Evolutionary conservation across 2,888 invertebrate species (phyloP), one percentile per base, ranked within the genome.

Genomic region (Xestia rhomboidea): DNA sequence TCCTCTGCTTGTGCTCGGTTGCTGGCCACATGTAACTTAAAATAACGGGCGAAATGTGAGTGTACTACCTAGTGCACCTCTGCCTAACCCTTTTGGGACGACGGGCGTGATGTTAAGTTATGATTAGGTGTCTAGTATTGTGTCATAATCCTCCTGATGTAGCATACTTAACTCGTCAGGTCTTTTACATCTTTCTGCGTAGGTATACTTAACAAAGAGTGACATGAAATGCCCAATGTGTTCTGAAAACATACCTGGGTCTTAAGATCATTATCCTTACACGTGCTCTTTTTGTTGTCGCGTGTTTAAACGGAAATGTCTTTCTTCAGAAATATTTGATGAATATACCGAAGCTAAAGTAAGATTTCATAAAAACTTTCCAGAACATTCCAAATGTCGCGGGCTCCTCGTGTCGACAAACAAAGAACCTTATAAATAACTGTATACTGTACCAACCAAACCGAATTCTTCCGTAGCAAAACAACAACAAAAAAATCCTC

Each of bases 371-470:
- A 30, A 30, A 44, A 30, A 54, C 1, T 46, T 46, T 44, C 38
- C n/a, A 60, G 15, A 60, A 51, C 24, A 64, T 68, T 67, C 54
- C 3, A 13, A 46, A 21, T 13, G 15, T 18, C 30, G 7, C 30
- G 24, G 54, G 60, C 54, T 46, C 44, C 41, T 44, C 46, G 27
- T 34, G 24, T 38, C 51, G 4, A 76, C 34, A 49, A 67, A 82
- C 62, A 82, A 79, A 70, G 13, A 68, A 57, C 63, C 15, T 24
- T 46, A 63, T 75, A 63, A 75, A 70, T 76, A 82, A 69, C 49
- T 57, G 41, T 27, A 46, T 21, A 69, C 49, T 57, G 34, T 27
- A 51, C n/a, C 6, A 62, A 76, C 54, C 21, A 44, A 76, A 77
- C 57, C 24, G n/a, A 76, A 83, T 66, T 68, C 71, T 63, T 72